Conservation (phyloP, 2,888 invertebrate species). For the Athalia cordata region DNA sequence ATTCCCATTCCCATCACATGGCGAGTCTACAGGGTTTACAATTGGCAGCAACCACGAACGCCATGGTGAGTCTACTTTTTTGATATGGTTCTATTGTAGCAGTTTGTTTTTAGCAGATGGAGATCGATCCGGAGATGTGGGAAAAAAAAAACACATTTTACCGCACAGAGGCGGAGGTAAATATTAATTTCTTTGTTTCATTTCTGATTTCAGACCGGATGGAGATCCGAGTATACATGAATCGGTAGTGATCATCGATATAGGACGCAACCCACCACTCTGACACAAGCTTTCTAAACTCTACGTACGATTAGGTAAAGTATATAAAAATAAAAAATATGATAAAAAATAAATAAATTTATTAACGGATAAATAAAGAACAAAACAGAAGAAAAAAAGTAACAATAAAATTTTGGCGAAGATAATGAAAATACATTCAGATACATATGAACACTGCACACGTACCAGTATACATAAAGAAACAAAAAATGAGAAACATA, state of each 20-base stretch:
- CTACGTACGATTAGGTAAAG: slow-evolving; percentile 45
- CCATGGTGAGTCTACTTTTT: slow-evolving; percentile 76
- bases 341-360: neutral
- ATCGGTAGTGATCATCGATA: slow-evolving; percentile 76
- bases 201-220: slow-evolving; percentile 85
- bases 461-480: neutral
- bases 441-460: neutral
- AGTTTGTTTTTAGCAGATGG: too few species aligned
- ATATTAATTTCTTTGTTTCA: slow-evolving; percentile 51
- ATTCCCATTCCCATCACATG: slow-evolving; percentile 76
- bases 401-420: neutral
- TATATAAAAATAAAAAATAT: slow-evolving; percentile 25
- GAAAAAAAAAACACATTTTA: too few species aligned
- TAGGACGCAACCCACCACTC: slow-evolving; percentile 69
- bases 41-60: slow-evolving; percentile 77
- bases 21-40: slow-evolving; percentile 75
- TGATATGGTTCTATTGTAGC: too few species aligned
- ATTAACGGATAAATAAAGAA: neutral
- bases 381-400: neutral
- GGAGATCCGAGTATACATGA: slow-evolving; percentile 96
- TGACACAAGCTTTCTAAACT: slow-evolving; percentile 55
- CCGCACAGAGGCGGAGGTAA: neutral
- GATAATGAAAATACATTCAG: too few species aligned
- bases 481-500: neutral
- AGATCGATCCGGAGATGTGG: too few species aligned